Percentiles rank a stretch among this genome's conserved stretches.
Evolutionary conservation across 2,888 invertebrate species (phyloP).

Genomic region (Diplolepis rosae): DNA sequence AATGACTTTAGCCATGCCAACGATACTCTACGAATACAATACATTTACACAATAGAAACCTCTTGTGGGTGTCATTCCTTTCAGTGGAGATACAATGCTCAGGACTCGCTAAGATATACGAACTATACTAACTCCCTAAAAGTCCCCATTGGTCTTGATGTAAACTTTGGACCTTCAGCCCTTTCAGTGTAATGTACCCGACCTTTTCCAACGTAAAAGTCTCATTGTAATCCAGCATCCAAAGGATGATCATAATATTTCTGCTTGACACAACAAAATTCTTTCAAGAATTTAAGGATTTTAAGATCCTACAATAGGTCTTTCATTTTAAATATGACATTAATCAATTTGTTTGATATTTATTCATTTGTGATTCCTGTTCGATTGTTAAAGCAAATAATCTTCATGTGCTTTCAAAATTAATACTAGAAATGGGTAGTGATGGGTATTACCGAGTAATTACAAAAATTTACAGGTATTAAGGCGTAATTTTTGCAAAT

Average conservation of each 20-base stretch:
- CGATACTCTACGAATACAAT: slow-evolving; percentile 3
- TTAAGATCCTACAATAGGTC: background rate
- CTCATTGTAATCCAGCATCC: background rate
- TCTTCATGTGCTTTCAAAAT: background rate
- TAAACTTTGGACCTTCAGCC: slow-evolving; percentile 11
- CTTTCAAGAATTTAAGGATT: slow-evolving; percentile 1
- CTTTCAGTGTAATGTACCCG: slow-evolving; percentile 11
- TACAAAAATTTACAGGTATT: no score
- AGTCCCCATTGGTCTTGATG: slow-evolving; percentile 2
- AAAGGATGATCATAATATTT: slow-evolving; percentile 25
- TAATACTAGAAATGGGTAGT: no score
- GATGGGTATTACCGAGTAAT: no score
- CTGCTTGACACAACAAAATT: slow-evolving; percentile 20
- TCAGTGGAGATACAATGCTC: slow-evolving; percentile 16
- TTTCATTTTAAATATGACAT: background rate
- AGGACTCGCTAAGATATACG: background rate
- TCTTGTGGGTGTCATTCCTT: slow-evolving; percentile 16
- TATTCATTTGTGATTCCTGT: background rate
- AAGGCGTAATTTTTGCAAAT: no score
- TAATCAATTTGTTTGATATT: background rate
- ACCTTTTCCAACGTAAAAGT: background rate
- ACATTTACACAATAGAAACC: background rate
- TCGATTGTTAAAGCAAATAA: no score
- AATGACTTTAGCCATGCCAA: background rate
- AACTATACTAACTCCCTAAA: background rate